A percentile compares a stretch with the other conserved stretches of the same genome.
phyloP scores from a whole-genome alignment of 2,113 vertebrate genomes.

The Oreocharis arfaki region DNA sequence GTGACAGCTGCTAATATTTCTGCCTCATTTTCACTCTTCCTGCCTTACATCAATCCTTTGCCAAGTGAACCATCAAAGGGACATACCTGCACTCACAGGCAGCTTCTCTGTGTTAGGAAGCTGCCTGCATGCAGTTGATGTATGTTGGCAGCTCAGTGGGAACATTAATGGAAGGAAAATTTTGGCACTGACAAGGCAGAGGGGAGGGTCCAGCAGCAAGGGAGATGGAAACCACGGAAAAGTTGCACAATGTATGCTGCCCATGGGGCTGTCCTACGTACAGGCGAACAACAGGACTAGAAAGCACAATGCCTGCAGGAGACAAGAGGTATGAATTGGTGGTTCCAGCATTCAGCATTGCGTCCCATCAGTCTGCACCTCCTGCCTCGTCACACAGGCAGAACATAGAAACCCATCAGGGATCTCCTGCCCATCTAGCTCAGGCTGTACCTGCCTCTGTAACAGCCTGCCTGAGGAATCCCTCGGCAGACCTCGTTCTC shows the following conservation, averaged over 20 bases:
- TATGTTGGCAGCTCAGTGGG: neutral
- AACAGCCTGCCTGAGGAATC: neutral
- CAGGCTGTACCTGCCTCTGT: neutral
- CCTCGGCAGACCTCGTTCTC: neutral
- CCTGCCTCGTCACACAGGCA: neutral
- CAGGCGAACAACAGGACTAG: neutral
- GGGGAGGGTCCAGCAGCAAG: neutral
- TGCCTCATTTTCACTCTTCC: neutral
- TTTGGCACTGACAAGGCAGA: neutral
- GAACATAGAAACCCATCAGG: fast-evolving
- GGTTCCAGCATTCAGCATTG: neutral
- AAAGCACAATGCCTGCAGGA: neutral
- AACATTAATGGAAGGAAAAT: neutral
- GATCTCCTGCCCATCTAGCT: neutral
- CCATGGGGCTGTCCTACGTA: neutral
- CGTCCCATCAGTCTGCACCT: neutral
- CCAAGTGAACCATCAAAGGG: neutral
- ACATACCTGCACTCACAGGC: neutral
- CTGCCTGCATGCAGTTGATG: neutral
- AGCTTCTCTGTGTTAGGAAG: neutral
- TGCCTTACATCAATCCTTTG: neutral
- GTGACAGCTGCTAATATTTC: neutral
- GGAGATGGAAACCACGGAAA: neutral
- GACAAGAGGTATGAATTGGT: neutral
- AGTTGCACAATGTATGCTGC: neutral